Percentiles rank a stretch among this genome's conserved stretches.
phyloP scores from a whole-genome alignment of 1,140 invertebrate species.

The Elymnias hypermnestra region DNA sequence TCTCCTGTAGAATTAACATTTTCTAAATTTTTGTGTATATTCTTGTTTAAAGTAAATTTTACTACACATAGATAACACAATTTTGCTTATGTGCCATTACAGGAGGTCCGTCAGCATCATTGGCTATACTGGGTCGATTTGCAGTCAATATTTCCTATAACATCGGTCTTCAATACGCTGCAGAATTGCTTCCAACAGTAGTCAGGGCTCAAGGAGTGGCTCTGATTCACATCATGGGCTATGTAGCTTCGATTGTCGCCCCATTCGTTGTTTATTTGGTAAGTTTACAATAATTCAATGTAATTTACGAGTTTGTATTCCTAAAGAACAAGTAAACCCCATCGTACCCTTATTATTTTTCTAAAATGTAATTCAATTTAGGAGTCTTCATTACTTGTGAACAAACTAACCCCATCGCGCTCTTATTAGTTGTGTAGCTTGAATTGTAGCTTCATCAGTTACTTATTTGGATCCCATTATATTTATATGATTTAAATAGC shows the following conservation, averaged over 20 bases:
- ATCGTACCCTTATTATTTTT: too few species aligned
- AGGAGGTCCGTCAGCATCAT: slow-evolving; percentile 81
- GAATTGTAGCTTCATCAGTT: too few species aligned
- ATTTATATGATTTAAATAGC: too few species aligned
- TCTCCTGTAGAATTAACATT: too few species aligned
- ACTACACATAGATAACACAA: background rate
- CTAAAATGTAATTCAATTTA: too few species aligned
- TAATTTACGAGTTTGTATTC: too few species aligned
- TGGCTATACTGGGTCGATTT: slow-evolving; percentile 88
- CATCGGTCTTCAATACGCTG: slow-evolving; percentile 92
- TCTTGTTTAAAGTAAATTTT: background rate
- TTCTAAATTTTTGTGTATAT: too few species aligned
- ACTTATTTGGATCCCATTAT: too few species aligned
- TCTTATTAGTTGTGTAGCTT: too few species aligned
- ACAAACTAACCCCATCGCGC: too few species aligned
- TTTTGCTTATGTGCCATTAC: slow-evolving; percentile 24
- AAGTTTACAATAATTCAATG: background rate
- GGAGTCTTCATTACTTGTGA: too few species aligned
- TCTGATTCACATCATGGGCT: slow-evolving; percentile 91
- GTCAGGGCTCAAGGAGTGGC: slow-evolving; percentile 90
- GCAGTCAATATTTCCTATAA: slow-evolving; percentile 92
- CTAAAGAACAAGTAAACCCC: too few species aligned
- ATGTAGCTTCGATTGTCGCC: slow-evolving; percentile 87
- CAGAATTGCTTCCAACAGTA: slow-evolving; percentile 90
- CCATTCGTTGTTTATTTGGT: slow-evolving; percentile 90